These are phyloP conservation scores for Wiebesia pumilae DNA, from an alignment of 1,140 invertebrate genomes.

Conservation along the genomic window DNA sequence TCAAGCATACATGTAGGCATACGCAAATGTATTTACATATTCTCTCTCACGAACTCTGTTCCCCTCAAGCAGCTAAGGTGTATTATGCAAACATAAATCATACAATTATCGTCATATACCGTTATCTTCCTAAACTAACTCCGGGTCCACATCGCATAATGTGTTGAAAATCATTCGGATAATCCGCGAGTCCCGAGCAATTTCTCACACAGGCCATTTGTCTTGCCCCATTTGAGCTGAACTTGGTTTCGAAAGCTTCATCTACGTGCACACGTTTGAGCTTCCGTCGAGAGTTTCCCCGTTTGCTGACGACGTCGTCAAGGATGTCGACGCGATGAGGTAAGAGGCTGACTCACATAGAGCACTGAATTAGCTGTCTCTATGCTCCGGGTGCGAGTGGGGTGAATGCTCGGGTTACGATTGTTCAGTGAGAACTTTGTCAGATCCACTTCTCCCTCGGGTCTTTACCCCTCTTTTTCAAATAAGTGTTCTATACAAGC, in stretches of 20 bases:
- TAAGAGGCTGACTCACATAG: not conserved
- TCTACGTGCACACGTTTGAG: not conserved
- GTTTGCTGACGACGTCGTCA: not conserved
- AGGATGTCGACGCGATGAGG: not conserved
- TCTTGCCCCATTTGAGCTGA: not conserved
- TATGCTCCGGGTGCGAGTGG: not conserved
- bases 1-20: no score
- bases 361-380: conserved; percentile 20
- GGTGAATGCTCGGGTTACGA: not conserved
- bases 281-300: not conserved
- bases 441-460: not conserved
- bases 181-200: conserved; percentile 22
- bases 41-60: not conserved
- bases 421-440: conserved; percentile 10
- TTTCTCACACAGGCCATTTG: conserved; percentile 11
- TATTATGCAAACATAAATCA: conserved; percentile 10
- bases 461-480: not conserved
- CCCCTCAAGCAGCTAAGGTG: not conserved
- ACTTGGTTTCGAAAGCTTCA: conserved; percentile 16
- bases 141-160: not conserved
- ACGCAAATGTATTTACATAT: no score
- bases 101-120: not conserved
- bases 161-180: conserved; percentile 26
- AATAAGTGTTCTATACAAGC: not conserved
- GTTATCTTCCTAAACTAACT: not conserved